A percentile compares a stretch with the other conserved stretches of the same genome.
phyloP scores from a whole-genome alignment of 2,797 vertebrate species.

The Novumbra hubbsi region DNA sequence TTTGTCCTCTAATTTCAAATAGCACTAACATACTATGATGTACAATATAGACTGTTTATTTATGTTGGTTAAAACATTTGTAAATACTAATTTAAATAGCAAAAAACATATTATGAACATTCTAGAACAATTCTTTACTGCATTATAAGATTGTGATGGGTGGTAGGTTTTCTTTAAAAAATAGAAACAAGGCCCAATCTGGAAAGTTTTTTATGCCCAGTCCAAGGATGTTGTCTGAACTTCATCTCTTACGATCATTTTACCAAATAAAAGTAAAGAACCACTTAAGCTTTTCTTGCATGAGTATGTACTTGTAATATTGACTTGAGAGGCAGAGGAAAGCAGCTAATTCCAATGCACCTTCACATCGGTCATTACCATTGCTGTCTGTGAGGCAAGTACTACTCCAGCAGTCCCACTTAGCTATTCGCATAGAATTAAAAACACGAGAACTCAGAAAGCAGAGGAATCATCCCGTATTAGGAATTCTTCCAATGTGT shows the following conservation, averaged over 20 bases:
- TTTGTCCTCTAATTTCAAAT: too few species aligned
- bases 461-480: conserved; percentile 53
- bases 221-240: conserved; percentile 48
- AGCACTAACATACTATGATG: too few species aligned
- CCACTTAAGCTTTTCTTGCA: not conserved
- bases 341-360: not conserved
- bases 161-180: too few species aligned
- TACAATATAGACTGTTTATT: too few species aligned
- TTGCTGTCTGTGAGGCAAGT: not conserved
- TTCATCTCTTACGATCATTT: conserved; percentile 52
- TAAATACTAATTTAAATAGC: too few species aligned
- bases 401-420: not conserved
- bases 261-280: conserved; percentile 43
- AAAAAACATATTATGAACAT: too few species aligned
- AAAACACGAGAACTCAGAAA: conserved; percentile 55
- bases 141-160: too few species aligned
- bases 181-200: conserved; percentile 1
- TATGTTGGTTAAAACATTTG: too few species aligned
- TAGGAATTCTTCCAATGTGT: conserved; percentile 51
- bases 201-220: conserved; percentile 31
- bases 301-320: not conserved
- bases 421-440: conserved; percentile 46
- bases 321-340: not conserved
- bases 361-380: not conserved
- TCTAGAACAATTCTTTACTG: too few species aligned